These are phyloP conservation scores for Callimorpha dominula DNA, from an alignment of 2,888 invertebrate genomes.

Conservation along the genomic window DNA sequence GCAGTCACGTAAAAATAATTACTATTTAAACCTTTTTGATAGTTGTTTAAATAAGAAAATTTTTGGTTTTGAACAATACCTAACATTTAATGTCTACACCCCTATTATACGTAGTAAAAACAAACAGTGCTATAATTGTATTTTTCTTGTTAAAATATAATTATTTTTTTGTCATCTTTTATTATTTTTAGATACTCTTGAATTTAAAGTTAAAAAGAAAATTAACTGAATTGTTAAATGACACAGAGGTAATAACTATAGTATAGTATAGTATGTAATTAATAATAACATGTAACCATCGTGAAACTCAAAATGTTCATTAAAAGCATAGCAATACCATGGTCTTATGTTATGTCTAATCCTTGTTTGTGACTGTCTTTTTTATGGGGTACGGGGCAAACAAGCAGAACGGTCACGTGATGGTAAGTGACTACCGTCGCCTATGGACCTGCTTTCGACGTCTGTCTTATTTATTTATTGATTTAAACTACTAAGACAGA, in stretches of 20 bases:
- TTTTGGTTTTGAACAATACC: no score
- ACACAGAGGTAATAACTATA: not conserved
- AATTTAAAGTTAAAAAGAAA: not conserved
- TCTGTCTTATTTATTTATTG: no score
- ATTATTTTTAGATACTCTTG: not conserved
- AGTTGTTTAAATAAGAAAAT: no score
- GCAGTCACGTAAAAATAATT: no score
- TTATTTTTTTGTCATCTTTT: not conserved
- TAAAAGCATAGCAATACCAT: not conserved
- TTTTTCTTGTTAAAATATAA: not conserved
- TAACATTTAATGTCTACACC: not conserved
- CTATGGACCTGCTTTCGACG: no score
- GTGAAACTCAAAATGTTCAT: not conserved
- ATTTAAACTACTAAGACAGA: no score
- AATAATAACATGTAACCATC: not conserved
- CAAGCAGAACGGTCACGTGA: no score
- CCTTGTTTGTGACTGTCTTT: not conserved
- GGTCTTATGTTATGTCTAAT: not conserved
- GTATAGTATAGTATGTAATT: not conserved
- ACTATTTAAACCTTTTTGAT: no score
- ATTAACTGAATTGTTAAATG: not conserved
- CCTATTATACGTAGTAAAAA: not conserved
- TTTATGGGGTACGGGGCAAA: no score
- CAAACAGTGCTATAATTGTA: not conserved
- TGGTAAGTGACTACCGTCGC: no score